phyloP scores from a whole-genome alignment of 1,140 invertebrate genomes.

The Harlomillsia oculata region DNA sequence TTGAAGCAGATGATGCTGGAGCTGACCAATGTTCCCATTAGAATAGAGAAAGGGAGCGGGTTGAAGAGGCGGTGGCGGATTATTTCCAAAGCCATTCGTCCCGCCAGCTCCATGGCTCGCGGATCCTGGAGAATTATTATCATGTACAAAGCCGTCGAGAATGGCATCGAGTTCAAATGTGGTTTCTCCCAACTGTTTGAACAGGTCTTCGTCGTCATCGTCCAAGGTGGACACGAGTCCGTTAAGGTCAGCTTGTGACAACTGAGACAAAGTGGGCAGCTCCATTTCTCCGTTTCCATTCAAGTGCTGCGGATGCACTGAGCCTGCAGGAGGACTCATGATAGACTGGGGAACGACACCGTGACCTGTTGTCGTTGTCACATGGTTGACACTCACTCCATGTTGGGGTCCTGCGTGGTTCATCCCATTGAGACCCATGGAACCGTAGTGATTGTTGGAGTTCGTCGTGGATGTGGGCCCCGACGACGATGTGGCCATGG shows the following conservation, averaged over 20 bases:
- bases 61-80: no score
- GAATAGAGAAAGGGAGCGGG: no score
- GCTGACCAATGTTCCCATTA: no score
- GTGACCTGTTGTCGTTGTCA: neutral
- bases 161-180: conserved; percentile 50
- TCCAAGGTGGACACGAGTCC: conserved; percentile 48
- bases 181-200: conserved; percentile 58
- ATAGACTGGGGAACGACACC: conserved; percentile 1
- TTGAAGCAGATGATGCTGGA: no score
- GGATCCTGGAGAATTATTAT: conserved; percentile 22
- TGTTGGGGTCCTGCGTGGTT: neutral
- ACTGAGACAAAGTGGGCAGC: conserved; percentile 44
- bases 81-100: no score
- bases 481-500: conserved; percentile 4
- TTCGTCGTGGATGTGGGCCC: conserved; percentile 5
- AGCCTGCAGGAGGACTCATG: neutral
- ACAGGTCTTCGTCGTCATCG: conserved; percentile 57
- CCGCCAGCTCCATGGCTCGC: conserved; percentile 11
- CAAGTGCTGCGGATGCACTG: conserved; percentile 5
- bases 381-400: no score
- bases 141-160: conserved; percentile 41
- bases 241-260: conserved; percentile 56
- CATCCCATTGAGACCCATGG: neutral
- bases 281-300: conserved; percentile 25
- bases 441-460: neutral